Evolutionary conservation across 2,888 invertebrate species (phyloP).

Genomic region (Petrolisthes cinctipes): DNA sequence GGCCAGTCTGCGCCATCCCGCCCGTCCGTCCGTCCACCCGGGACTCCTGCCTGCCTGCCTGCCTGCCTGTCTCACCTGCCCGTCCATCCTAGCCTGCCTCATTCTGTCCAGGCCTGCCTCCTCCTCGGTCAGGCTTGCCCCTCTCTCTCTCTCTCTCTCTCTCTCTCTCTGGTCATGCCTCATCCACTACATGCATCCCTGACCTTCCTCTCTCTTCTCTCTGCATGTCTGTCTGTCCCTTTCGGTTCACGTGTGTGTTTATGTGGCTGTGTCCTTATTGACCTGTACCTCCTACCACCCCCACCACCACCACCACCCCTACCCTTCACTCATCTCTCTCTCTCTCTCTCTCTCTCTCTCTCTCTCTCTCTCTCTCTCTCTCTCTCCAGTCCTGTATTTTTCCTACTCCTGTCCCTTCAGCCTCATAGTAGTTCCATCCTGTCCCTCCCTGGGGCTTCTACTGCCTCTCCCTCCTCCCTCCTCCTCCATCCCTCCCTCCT

Average conservation of each 20-base stretch:
- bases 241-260: too few relatives aligned
- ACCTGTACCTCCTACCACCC: not conserved
- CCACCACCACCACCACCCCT: not conserved
- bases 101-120: not conserved
- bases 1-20: conserved; percentile 36
- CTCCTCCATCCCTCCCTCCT: conserved; percentile 3
- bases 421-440: not conserved
- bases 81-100: conserved; percentile 1
- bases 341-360: not conserved
- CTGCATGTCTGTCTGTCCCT: not conserved
- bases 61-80: conserved; percentile 12
- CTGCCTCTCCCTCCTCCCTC: not conserved
- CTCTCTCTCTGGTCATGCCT: not conserved
- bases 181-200: not conserved
- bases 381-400: not conserved
- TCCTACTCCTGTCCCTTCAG: not conserved
- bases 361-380: conserved; percentile 26
- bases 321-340: not conserved
- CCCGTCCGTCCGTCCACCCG: conserved; percentile 38
- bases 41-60: not conserved
- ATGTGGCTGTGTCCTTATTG: too few relatives aligned
- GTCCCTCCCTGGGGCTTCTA: not conserved
- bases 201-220: not conserved
- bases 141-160: conserved; percentile 7
- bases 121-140: too few relatives aligned